Base-by-base conservation (phyloP, 1,140 invertebrate species). In the Pseudomyrmex cubaensis region DNA sequence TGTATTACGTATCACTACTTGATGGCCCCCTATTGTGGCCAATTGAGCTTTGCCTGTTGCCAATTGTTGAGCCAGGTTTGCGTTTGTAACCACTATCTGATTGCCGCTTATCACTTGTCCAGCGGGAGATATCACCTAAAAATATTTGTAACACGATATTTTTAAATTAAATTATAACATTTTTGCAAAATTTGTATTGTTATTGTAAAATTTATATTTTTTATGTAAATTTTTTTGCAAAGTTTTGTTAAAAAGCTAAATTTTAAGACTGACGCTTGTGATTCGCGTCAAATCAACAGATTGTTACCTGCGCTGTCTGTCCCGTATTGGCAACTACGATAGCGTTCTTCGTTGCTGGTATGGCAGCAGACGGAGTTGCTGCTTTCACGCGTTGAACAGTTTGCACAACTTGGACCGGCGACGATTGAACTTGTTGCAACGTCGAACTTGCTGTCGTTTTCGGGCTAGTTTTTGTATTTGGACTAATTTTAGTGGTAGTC, bases 1-100 rank as follows among this genome's bases (percentile, higher is more conserved):
- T n/a, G 94, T 92, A 25, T 94, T 94, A 69, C 97, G 94, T 44
- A 98, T 97, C 8, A 96, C 92, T 15, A 98, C 97, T 93, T 98
- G 97, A 86, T 98, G 97, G 0, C 97, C 97, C 89, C 97, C 97
- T 8, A 97, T 96, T 5, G 97, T 97, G 2, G 97, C 97, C n/a
- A 98, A 93, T 90, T 97, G 97, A 2, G 97, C 95, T 92, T 97
- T 97, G 9, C 97, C 97, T 25, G 96, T 95, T 0, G 96, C 96
- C 56, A 97, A 94, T 90, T 97, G 97, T 90, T 97, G 97, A 1
- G 96, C 96, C 15, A 97, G 92, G 61, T 95, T 96, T 0, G 96
- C 95, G 92, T 97, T 97, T 80, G 96, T 97, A 15, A 97, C 96
- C 17, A 97, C 95, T 64, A 97, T 96, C 93, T 97, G 97, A 93